Percentiles rank a stretch among this genome's conserved stretches.
Conservation (phyloP, 2,113 vertebrate genomes). For the Gorsachius goisagi region DNA sequence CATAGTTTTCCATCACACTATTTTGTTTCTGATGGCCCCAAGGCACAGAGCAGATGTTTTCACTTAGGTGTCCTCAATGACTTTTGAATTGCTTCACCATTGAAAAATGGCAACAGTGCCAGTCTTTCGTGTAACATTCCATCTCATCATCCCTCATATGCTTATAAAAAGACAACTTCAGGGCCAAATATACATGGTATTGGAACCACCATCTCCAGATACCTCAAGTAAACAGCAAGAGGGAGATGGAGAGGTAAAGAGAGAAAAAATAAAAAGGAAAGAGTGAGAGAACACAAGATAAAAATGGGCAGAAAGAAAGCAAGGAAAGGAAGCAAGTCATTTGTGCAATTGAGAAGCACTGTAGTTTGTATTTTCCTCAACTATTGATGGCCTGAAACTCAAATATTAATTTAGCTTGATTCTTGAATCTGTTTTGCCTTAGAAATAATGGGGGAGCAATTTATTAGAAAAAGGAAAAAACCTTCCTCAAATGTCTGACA, state of each 20-base stretch:
- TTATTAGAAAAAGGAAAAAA: not conserved
- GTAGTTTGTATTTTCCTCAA: not conserved
- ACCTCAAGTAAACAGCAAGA: not conserved
- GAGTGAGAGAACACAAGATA: not conserved
- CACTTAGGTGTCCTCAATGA: slow-evolving; percentile 20
- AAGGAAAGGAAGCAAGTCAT: not conserved
- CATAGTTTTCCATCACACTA: not conserved
- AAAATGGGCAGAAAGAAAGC: not conserved
- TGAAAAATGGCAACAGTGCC: slow-evolving; percentile 6
- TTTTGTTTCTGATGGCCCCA: not conserved
- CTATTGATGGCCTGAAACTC: not conserved
- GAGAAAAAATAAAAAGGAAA: not conserved
- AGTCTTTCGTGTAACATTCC: not conserved
- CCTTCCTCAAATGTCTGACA: slow-evolving; percentile 34
- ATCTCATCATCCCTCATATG: not conserved
- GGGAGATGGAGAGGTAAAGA: not conserved
- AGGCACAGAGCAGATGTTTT: slow-evolving; percentile 41
- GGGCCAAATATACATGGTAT: not conserved
- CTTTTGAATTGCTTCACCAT: slow-evolving; percentile 27
- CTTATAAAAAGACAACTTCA: not conserved
- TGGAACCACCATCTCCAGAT: not conserved
- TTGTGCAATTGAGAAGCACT: not conserved
- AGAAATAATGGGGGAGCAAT: not conserved
- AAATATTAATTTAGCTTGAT: slow-evolving; percentile 17
- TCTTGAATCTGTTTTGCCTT: not conserved